Conservation (phyloP, 2,888 invertebrate genomes). For the Endotricha flammealis region DNA sequence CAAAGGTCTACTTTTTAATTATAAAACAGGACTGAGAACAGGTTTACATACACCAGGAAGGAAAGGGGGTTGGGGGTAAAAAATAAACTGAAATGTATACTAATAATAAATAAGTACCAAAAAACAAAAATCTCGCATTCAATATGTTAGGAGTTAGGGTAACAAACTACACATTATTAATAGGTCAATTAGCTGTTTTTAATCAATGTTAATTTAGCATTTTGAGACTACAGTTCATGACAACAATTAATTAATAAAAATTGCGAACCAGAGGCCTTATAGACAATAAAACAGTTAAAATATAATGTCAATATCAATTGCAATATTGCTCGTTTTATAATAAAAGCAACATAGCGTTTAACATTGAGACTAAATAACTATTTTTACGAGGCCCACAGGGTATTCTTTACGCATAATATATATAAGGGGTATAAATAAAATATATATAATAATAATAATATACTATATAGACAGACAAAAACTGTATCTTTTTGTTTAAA, state of each 20-base stretch:
- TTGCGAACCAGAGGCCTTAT: too few species aligned
- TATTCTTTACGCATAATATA: too few species aligned
- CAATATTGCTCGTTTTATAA: too few species aligned
- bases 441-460: too few species aligned
- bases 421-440: too few species aligned
- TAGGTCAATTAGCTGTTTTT: constrained; percentile 31
- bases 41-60: constrained; percentile 53
- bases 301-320: too few species aligned
- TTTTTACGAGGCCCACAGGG: too few species aligned
- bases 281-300: too few species aligned
- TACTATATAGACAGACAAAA: too few species aligned
- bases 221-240: constrained; percentile 21
- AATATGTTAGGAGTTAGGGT: constrained; percentile 53
- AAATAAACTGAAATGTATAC: constrained; percentile 79
- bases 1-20: constrained; percentile 20
- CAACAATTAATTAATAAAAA: background rate
- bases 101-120: constrained; percentile 67
- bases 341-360: too few species aligned
- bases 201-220: constrained; percentile 32
- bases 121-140: constrained; percentile 53
- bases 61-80: constrained; percentile 37
- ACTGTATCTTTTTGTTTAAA: too few species aligned
- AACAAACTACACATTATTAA: constrained; percentile 27
- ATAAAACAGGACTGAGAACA: constrained; percentile 36
- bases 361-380: too few species aligned